Evolutionary conservation across 2,113 vertebrate genomes (phyloP), one percentile per base, ranked within the genome.

Genomic region (Cephalopholis sonnerati): DNA sequence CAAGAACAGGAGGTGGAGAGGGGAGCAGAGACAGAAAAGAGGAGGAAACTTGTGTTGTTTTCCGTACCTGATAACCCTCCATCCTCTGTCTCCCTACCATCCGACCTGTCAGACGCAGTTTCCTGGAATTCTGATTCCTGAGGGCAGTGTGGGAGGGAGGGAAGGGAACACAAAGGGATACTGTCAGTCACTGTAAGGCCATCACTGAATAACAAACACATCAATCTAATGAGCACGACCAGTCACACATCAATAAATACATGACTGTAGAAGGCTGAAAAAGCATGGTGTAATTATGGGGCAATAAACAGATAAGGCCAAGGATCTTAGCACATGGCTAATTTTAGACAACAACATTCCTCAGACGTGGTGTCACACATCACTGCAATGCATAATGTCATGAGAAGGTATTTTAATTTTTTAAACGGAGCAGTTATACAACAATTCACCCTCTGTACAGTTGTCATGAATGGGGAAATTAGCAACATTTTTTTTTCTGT

Each of bases 21-120:
- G 67, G 54, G 81, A 82, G 77, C 57, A 36, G 50, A 66, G 24
- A 77, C 65, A 79, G 75, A 59, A 48, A 82, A 89, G 84, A 72
- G 75, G 85, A 93, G 91, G 92, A 94, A 94, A 84, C 70, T 79
- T 7, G 74, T 87, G 84, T 88, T 86, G 70, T 89, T 86, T 91
- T 91, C 85, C 78, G 6, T 95, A 96, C 95, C 95, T 95, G 96
- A 96, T 95, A 96, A 94, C 54, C 88, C 83, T 90, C 91, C 94
- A 91, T 95, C 90, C 82, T 93, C 93, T 67, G 90, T 73, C 77
- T 88, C 93, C 71, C 78, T 85, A 65, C 88, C 74, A 87, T 93
- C 91, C 39, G 76, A 91, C 87, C 89, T 92, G 91, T 93, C 91
- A 64, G 89, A 85, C 51, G 41, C 77, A 4, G 86, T 90, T 94